A percentile compares a stretch with the other conserved stretches of the same genome.
Evolutionary conservation across 2,888 invertebrate genomes (phyloP).

Genomic region (Cantharis nigra): DNA sequence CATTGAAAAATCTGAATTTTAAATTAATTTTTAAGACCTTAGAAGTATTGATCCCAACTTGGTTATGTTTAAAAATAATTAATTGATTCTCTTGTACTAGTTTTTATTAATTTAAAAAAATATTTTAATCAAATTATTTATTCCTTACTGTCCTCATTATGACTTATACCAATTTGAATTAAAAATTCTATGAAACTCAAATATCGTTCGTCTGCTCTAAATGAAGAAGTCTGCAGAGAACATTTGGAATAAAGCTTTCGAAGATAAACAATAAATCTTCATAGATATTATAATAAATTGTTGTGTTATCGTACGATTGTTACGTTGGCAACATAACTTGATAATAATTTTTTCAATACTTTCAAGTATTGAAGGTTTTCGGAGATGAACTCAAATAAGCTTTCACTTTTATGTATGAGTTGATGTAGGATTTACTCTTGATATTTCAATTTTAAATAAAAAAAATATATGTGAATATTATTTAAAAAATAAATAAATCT

Average conservation of each 20-base stretch:
- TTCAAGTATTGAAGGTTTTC: background rate
- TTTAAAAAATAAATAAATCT: background rate
- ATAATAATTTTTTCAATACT: background rate
- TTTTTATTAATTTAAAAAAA: background rate
- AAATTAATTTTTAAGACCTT: background rate
- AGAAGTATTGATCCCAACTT: background rate
- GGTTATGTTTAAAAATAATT: background rate
- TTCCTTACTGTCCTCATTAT: background rate
- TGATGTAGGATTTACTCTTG: background rate
- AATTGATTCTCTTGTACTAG: background rate
- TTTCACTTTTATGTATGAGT: background rate
- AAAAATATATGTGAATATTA: background rate
- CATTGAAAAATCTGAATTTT: background rate
- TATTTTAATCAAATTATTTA: background rate
- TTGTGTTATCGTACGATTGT: too few species aligned
- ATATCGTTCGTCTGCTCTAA: background rate
- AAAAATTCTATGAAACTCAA: background rate
- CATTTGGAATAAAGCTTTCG: background rate
- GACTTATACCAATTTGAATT: background rate
- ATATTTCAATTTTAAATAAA: background rate
- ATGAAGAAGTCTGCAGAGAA: background rate
- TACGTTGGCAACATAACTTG: too few species aligned
- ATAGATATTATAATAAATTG: background rate
- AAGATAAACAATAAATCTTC: background rate
- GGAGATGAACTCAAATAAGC: background rate